Percentiles rank a stretch among this genome's conserved stretches.
These are phyloP conservation scores for Nesidiocoris tenuis DNA, from an alignment of 2,888 invertebrate species.

Conservation along the genomic window DNA sequence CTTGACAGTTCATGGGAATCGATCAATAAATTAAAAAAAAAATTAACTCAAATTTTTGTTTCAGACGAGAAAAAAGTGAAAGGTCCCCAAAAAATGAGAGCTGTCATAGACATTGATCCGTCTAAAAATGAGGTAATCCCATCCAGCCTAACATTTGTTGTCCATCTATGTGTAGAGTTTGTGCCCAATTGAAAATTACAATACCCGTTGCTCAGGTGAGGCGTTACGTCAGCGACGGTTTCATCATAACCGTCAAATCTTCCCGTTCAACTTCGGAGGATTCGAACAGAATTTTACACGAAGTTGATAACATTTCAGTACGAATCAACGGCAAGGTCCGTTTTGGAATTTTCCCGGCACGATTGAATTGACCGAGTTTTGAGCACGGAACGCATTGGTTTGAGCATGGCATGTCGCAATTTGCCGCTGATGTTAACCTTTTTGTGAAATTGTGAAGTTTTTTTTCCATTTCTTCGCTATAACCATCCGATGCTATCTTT, in stretches of 20 bases:
- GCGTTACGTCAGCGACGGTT: conserved; percentile 19
- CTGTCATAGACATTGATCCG: conserved; percentile 31
- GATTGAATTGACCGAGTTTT: neutral
- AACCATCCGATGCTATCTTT: too few relatives aligned
- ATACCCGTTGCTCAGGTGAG: too few relatives aligned
- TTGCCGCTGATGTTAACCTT: too few relatives aligned
- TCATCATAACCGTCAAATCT: conserved; percentile 21
- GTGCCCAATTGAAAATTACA: too few relatives aligned
- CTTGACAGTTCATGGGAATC: too few relatives aligned
- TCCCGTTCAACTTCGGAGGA: conserved; percentile 8
- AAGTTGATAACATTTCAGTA: conserved; percentile 14
- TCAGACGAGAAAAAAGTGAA: conserved; percentile 26
- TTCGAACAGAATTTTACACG: neutral
- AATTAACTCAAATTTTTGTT: too few relatives aligned
- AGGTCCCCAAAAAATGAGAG: conserved; percentile 29
- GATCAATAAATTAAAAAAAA: too few relatives aligned
- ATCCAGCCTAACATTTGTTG: too few relatives aligned
- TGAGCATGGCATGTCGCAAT: too few relatives aligned
- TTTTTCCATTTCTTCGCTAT: too few relatives aligned
- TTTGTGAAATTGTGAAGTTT: too few relatives aligned
- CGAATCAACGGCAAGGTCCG: conserved; percentile 25
- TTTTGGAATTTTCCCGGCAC: conserved; percentile 13
- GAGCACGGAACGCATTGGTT: conserved; percentile 1
- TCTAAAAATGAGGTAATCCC: conserved; percentile 15
- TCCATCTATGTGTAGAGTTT: too few relatives aligned